A percentile compares a stretch with the other conserved stretches of the same genome.
These are phyloP conservation scores for Crotophaga sulcirostris DNA, from an alignment of 2,113 vertebrate genomes.

Conservation along the genomic window DNA sequence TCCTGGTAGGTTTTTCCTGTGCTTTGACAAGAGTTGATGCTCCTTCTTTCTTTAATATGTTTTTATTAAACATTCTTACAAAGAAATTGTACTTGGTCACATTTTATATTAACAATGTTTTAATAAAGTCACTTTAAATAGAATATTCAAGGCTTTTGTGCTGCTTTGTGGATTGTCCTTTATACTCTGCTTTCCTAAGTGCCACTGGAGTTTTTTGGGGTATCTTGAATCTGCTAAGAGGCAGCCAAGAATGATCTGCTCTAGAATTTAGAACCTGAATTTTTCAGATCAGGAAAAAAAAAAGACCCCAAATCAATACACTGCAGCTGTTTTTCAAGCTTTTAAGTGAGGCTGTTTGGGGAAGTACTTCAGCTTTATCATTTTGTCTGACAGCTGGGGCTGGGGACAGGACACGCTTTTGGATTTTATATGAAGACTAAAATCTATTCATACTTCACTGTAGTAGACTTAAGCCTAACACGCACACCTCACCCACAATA, in stretches of 20 bases:
- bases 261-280: neutral
- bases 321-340: neutral
- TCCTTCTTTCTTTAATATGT: slow-evolving; percentile 70
- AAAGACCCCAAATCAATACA: accelerated
- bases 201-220: neutral
- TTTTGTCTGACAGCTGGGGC: neutral
- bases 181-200: neutral
- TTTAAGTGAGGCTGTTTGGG: neutral
- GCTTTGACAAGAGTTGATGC: slow-evolving; percentile 55
- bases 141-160: neutral
- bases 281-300: neutral
- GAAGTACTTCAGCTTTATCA: neutral
- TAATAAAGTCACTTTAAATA: slow-evolving; percentile 80
- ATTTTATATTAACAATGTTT: slow-evolving; percentile 80
- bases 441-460: neutral
- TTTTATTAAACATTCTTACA: slow-evolving; percentile 75
- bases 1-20: slow-evolving; percentile 54
- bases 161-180: neutral
- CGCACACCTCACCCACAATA: neutral
- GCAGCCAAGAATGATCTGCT: neutral
- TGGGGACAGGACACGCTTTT: neutral
- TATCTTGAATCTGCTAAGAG: neutral
- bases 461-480: neutral
- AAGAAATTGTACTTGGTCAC: slow-evolving; percentile 72
- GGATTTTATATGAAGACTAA: neutral